A percentile compares a stretch with the other conserved stretches of the same genome.
Conservation (phyloP, 2,113 vertebrate species). For the cattle (Bos taurus) region DNA sequence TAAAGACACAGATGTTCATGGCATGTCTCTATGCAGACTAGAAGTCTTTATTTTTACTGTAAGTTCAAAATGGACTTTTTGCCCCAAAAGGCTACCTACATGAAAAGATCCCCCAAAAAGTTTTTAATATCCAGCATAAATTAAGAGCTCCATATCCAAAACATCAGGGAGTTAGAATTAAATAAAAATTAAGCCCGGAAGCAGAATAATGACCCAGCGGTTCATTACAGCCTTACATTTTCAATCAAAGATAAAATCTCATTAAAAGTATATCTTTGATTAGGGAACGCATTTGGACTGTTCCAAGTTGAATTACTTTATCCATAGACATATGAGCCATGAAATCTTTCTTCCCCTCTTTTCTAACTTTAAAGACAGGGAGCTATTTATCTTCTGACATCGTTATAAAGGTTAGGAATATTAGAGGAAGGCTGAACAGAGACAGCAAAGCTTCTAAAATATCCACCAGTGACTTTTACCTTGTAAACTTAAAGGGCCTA, state of each 20-base stretch:
- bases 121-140: constrained; percentile 50
- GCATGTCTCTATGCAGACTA: background rate
- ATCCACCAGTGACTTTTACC: background rate
- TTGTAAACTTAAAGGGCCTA: background rate
- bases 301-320: constrained; percentile 27
- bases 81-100: background rate
- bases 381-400: constrained; percentile 21
- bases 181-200: constrained; percentile 64
- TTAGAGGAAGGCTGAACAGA: background rate
- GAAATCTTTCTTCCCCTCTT: background rate
- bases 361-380: background rate
- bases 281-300: constrained; percentile 38
- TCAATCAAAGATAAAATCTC: constrained; percentile 63
- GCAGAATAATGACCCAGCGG: constrained; percentile 32
- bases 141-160: constrained; percentile 40
- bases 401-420: background rate
- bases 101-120: constrained; percentile 41
- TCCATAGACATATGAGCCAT: background rate
- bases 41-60: background rate
- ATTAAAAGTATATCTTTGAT: constrained; percentile 64
- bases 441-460: background rate
- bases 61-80: background rate
- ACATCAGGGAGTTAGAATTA: constrained; percentile 47
- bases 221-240: constrained; percentile 49
- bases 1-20: background rate